phyloP scores from a whole-genome alignment of 2,113 vertebrate genomes.

The Nannospalax galili region DNA sequence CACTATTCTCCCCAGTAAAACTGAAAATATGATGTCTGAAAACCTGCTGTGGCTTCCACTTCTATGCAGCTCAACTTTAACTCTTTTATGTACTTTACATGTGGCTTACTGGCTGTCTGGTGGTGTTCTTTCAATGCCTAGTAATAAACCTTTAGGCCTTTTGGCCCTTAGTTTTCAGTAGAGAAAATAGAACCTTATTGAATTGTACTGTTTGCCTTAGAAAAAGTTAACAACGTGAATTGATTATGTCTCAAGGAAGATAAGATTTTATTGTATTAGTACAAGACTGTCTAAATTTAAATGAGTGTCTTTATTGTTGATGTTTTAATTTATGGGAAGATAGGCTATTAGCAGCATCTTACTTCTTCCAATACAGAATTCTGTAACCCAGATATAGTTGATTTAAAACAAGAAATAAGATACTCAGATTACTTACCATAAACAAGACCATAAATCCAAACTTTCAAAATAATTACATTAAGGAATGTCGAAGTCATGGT shows the following conservation, averaged over 20 bases:
- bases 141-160: slow-evolving; percentile 36
- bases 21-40: background rate
- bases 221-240: slow-evolving; percentile 60
- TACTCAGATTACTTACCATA: background rate
- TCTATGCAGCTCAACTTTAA: slow-evolving; percentile 2
- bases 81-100: background rate
- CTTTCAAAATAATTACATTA: background rate
- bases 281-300: slow-evolving; percentile 61
- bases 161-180: slow-evolving; percentile 19
- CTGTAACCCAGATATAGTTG: background rate
- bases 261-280: slow-evolving; percentile 53
- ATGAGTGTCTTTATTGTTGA: background rate
- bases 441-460: background rate
- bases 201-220: slow-evolving; percentile 35
- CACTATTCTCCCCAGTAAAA: background rate
- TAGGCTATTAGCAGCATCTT: slow-evolving; percentile 33
- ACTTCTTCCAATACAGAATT: slow-evolving; percentile 8
- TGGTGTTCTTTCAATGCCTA: background rate
- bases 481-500: background rate
- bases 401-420: background rate
- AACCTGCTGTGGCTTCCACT: background rate
- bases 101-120: background rate
- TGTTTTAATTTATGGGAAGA: slow-evolving; percentile 5
- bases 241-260: slow-evolving; percentile 37
- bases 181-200: slow-evolving; percentile 50